phyloP scores from a whole-genome alignment of 2,113 vertebrate genomes.

The Leucoraja erinaceus region DNA sequence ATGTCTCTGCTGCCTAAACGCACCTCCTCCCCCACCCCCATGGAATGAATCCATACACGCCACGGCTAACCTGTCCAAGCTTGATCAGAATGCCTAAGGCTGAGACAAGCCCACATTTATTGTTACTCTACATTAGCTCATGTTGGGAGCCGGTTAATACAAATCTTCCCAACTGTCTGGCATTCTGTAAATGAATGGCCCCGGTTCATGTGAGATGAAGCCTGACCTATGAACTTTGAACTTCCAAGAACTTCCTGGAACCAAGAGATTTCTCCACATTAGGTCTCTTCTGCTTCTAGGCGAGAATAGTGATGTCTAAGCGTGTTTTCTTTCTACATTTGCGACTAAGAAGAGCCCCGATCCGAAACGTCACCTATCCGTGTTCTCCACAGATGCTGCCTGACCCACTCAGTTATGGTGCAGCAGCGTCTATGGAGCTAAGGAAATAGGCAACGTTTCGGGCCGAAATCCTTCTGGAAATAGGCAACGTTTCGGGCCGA shows the following conservation, averaged over 20 bases:
- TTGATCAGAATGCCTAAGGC: not conserved
- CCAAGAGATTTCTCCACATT: not conserved
- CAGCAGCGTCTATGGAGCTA: too few relatives aligned
- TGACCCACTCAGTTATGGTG: too few relatives aligned
- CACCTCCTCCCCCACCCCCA: not conserved
- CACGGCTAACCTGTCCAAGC: not conserved
- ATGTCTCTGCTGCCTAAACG: not conserved
- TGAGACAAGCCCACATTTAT: not conserved
- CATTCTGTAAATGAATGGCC: not conserved
- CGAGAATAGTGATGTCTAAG: not conserved
- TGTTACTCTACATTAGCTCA: conserved; percentile 8
- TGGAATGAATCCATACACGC: too few relatives aligned
- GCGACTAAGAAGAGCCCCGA: not conserved
- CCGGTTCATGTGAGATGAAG: not conserved
- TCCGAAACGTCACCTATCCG: too few relatives aligned
- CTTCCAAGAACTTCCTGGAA: not conserved
- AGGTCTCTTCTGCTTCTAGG: not conserved
- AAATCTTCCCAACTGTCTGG: not conserved
- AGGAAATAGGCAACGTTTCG: too few relatives aligned
- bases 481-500: too few relatives aligned
- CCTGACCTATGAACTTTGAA: not conserved
- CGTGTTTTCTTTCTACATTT: not conserved
- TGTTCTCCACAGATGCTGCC: too few relatives aligned
- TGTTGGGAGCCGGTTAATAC: not conserved
- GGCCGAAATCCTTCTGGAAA: too few relatives aligned